These are phyloP conservation scores for Talpa occidentalis DNA, from an alignment of 2,113 vertebrate genomes.

Conservation along the genomic window DNA sequence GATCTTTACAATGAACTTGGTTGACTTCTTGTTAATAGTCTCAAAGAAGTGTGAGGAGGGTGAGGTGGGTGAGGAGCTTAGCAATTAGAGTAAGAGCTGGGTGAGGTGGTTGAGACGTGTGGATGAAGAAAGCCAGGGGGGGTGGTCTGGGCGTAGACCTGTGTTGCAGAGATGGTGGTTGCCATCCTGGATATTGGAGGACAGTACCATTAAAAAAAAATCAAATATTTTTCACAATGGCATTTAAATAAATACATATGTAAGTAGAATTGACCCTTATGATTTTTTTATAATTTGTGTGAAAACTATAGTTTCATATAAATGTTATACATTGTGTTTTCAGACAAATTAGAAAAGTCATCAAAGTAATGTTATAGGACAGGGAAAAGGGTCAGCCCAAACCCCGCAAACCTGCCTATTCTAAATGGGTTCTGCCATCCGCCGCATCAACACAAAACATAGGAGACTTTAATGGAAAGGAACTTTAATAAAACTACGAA, in stretches of 20 bases:
- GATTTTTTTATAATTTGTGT: neutral
- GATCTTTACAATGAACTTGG: too few relatives aligned
- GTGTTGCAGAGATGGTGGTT: fast-evolving
- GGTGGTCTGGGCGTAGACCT: neutral
- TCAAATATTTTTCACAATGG: neutral
- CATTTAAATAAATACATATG: neutral
- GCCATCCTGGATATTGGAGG: neutral
- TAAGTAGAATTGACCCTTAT: neutral
- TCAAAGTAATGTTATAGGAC: too few relatives aligned
- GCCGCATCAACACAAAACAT: too few relatives aligned
- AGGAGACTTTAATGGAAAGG: too few relatives aligned
- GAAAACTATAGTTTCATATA: neutral
- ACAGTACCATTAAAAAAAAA: neutral
- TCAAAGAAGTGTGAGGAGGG: too few relatives aligned
- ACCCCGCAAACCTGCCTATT: too few relatives aligned
- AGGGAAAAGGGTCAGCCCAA: too few relatives aligned
- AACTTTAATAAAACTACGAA: too few relatives aligned
- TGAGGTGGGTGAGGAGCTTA: neutral
- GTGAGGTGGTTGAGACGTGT: neutral
- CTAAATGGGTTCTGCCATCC: too few relatives aligned
- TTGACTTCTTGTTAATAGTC: too few relatives aligned
- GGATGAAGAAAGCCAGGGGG: neutral
- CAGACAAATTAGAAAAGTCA: neutral
- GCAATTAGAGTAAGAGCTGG: fast-evolving
- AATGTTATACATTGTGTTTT: too few relatives aligned